Percentiles rank a stretch among this genome's conserved stretches.
Evolutionary conservation across 2,888 invertebrate species (phyloP).

Genomic region (Cosmia trapezina): DNA sequence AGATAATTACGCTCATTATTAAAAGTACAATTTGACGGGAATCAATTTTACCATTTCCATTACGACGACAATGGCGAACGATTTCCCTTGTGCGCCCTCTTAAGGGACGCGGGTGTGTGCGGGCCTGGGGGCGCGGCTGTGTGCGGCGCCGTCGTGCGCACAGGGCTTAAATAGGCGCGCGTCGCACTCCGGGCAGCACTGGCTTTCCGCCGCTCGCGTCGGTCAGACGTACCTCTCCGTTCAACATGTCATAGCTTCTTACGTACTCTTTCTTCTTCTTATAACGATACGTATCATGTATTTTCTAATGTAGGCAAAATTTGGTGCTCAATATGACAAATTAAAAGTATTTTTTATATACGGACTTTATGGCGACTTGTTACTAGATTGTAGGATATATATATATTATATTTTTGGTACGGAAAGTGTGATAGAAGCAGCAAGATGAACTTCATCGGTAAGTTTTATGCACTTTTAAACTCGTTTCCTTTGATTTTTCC

Average conservation of each 20-base stretch:
- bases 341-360: conserved; percentile 85
- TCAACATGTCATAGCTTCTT: conserved; percentile 82
- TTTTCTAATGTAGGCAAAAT: conserved; percentile 80
- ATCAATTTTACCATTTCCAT: conserved; percentile 86
- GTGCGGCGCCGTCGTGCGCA: conserved; percentile 61
- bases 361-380: conserved; percentile 82
- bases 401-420: conserved; percentile 67
- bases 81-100: conserved; percentile 85
- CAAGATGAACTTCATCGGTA: conserved; percentile 88
- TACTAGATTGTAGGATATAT: conserved; percentile 72
- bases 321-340: conserved; percentile 86
- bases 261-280: conserved; percentile 77
- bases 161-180: conserved; percentile 76
- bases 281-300: conserved; percentile 89
- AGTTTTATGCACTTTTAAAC: conserved; percentile 70
- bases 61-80: conserved; percentile 85
- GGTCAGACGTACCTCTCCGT: conserved; percentile 74
- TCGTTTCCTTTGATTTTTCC: neutral
- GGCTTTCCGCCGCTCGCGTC: conserved; percentile 78
- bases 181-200: conserved; percentile 74
- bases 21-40: conserved; percentile 84
- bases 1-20: conserved; percentile 87
- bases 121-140: conserved; percentile 58
- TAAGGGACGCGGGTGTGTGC: conserved; percentile 73
- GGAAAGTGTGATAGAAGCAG: conserved; percentile 75